Evolutionary conservation across 2,888 invertebrate genomes (phyloP), one percentile per base, ranked within the genome.

Genomic region (Lydus trimaculatus): DNA sequence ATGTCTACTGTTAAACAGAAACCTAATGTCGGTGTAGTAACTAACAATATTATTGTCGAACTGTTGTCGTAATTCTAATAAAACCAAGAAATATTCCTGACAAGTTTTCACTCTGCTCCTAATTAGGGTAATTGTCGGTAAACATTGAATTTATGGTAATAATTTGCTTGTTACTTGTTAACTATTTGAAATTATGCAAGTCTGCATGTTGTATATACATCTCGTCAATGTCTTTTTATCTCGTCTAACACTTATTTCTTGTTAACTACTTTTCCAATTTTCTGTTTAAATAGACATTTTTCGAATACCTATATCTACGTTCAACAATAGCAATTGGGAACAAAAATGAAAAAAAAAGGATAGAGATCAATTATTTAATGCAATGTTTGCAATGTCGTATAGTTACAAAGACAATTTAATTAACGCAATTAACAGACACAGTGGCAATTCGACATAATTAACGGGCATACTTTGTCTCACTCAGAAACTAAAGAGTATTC

Each of bases 371-470:
- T 69, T 58, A 63, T 65, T 48, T 61, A 69, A 66, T 70, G 63
- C 60, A 58, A 66, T 65, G 64, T 70, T 70, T 63, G 60, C 60
- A 66, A 60, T 60, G 69, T 61, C 39, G 31, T 48, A 36, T 31
- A 31, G 31, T 43, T 25, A 56, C 61, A 69, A 74, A 72, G 71
- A 73, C 73, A 75, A 73, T 75, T 75, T 71, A 73, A 73, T 75
- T 72, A 73, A 70, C 73, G 66, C 73, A 75, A 74, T 74, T 74
- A 74, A 66, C 63, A 61, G 67, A 64, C 72, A 66, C 56, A 73
- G 72, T 69, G 72, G 71, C 69, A 74, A 75, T 74, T 74, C 73
- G 58, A 70, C 70, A 73, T 70, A 75, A 75, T 73, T 74, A 75
- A 74, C 73, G 73, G 60, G 70, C 71, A 73, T 72, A 71, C 72